These are phyloP conservation scores for Scyliorhinus canicula DNA, from an alignment of 2,797 vertebrate genomes.

Conservation along the genomic window DNA sequence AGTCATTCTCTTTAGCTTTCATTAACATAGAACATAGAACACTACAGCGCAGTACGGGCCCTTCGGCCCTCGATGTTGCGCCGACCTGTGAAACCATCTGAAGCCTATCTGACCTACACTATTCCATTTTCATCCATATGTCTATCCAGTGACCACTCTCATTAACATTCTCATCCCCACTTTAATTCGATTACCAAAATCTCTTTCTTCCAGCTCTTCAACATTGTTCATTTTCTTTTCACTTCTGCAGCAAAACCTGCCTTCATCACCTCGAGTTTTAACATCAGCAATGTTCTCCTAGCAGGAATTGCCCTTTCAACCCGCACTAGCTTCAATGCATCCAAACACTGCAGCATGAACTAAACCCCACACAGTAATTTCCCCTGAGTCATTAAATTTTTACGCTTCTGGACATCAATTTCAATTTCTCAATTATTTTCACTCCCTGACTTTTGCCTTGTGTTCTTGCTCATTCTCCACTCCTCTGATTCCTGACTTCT, in stretches of 20 bases:
- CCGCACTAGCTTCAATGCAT: background rate
- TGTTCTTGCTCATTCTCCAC: background rate
- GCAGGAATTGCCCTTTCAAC: background rate
- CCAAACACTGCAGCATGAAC: background rate
- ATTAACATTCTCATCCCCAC: background rate
- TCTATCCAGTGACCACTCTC: too few species aligned
- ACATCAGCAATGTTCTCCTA: background rate
- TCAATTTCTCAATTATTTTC: background rate
- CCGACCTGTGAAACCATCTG: too few species aligned
- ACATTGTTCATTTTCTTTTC: background rate
- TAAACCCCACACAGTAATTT: background rate
- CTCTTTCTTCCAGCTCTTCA: background rate
- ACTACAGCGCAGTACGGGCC: too few species aligned
- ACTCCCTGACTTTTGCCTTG: background rate
- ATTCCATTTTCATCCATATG: too few species aligned
- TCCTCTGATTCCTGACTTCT: background rate
- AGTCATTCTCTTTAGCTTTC: too few species aligned
- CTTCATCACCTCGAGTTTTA: background rate
- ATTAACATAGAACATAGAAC: too few species aligned
- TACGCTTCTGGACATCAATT: background rate
- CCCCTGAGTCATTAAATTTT: background rate
- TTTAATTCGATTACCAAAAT: background rate
- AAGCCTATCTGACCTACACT: too few species aligned
- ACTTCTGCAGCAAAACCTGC: background rate
- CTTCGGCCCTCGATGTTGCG: too few species aligned